Percentiles rank a stretch among this genome's conserved stretches.
These are phyloP conservation scores for Centropristis striata DNA, from an alignment of 2,113 vertebrate genomes.

Conservation along the genomic window DNA sequence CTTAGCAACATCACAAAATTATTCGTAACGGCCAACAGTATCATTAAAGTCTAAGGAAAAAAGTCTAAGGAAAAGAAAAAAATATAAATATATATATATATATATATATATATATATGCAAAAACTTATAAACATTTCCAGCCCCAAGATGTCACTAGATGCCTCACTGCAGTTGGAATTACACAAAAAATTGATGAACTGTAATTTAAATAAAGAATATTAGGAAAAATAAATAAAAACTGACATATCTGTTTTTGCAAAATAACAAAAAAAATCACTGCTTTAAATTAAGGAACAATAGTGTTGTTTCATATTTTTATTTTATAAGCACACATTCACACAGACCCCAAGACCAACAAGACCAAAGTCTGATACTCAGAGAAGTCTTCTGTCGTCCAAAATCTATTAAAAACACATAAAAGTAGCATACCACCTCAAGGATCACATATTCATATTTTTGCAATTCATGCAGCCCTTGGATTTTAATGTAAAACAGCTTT, in stretches of 20 bases:
- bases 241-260: not conserved
- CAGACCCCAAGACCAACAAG: not conserved
- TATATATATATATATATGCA: too few species aligned
- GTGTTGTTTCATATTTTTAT: not conserved
- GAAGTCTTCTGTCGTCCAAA: not conserved
- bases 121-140: not conserved
- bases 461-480: not conserved
- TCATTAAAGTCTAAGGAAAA: too few species aligned
- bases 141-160: conserved; percentile 9
- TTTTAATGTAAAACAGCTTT: not conserved
- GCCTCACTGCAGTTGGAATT: not conserved
- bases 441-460: not conserved
- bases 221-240: too few species aligned
- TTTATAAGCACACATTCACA: not conserved
- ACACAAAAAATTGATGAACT: not conserved
- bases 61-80: not conserved
- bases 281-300: not conserved
- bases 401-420: conserved; percentile 2
- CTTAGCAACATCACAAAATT: too few species aligned
- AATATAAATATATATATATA: too few species aligned
- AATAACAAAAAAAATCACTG: not conserved
- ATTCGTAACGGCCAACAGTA: too few species aligned
- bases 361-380: not conserved
- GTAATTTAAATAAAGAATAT: not conserved
- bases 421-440: not conserved